Conservation (phyloP, 1,140 invertebrate genomes). For the Bradynema listronoti region DNA sequence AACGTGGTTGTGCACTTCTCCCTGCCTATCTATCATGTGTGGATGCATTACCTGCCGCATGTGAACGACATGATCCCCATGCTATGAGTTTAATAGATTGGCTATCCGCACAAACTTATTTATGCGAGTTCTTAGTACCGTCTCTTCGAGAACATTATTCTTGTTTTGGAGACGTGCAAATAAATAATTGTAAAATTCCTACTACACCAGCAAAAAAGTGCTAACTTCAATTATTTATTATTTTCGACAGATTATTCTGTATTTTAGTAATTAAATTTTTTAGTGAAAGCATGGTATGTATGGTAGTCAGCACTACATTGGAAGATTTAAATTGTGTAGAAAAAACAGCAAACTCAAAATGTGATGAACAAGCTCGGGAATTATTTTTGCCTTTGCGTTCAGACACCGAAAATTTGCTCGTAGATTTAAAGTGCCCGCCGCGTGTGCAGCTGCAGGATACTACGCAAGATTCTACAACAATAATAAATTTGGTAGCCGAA, state of each 20-base stretch:
- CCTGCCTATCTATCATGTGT: constrained; percentile 37
- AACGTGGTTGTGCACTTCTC: constrained; percentile 38
- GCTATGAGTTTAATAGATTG: constrained; percentile 24
- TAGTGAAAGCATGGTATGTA: constrained; percentile 18
- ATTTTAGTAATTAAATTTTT: background rate
- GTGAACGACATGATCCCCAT: constrained; percentile 21
- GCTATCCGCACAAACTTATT: constrained; percentile 40
- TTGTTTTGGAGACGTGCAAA: constrained; percentile 32
- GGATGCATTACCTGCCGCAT: constrained; percentile 32
- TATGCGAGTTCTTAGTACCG: constrained; percentile 51
- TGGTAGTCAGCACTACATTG: constrained; percentile 26
- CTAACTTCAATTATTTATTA: constrained; percentile 4
- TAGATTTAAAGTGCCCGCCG: constrained; percentile 40
- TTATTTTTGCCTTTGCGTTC: constrained; percentile 40
- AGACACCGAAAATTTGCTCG: constrained; percentile 41
- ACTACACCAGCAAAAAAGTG: background rate
- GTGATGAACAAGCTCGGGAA: constrained; percentile 42
- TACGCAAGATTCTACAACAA: constrained; percentile 17
- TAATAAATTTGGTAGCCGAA: too few relatives aligned
- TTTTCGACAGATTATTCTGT: background rate
- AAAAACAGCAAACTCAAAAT: constrained; percentile 21
- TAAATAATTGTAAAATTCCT: constrained; percentile 9
- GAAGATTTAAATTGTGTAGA: constrained; percentile 39
- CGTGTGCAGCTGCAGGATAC: background rate
- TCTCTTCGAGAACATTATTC: constrained; percentile 42